Conservation (phyloP, 2,888 invertebrate species). For the Chloroclysta siterata region DNA sequence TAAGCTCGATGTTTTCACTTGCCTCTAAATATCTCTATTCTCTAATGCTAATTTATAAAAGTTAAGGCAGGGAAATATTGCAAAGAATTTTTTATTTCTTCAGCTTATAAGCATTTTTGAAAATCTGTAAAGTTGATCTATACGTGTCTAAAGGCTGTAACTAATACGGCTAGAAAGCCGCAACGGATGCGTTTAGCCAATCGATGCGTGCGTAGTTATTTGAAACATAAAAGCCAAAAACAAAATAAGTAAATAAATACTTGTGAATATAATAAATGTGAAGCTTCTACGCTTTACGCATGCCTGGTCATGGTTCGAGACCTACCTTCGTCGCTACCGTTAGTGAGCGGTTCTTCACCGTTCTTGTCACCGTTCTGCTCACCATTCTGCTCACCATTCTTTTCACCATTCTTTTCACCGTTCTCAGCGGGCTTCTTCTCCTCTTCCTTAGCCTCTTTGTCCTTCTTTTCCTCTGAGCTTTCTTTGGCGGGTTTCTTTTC, state of each 20-base stretch:
- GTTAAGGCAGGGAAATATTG: neutral
- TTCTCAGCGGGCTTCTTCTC: slow-evolving; percentile 78
- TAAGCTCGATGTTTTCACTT: neutral
- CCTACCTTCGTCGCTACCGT: slow-evolving; percentile 84
- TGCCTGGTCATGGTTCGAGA: slow-evolving; percentile 70
- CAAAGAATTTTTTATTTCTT: neutral
- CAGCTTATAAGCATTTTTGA: slow-evolving; percentile 11
- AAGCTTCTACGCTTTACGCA: slow-evolving; percentile 68
- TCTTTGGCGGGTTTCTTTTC: slow-evolving; percentile 88
- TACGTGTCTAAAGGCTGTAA: slow-evolving; percentile 66
- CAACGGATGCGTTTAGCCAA: slow-evolving; percentile 65
- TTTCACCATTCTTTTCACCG: slow-evolving; percentile 75
- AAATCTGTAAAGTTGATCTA: slow-evolving; percentile 25
- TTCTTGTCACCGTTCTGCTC: slow-evolving; percentile 78
- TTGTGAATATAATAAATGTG: slow-evolving; percentile 48
- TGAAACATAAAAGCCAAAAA: slow-evolving; percentile 51
- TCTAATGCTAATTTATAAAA: neutral
- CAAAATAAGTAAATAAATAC: slow-evolving; percentile 46
- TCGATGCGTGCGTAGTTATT: slow-evolving; percentile 69
- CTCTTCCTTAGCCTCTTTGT: slow-evolving; percentile 84
- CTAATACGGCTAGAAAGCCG: slow-evolving; percentile 38
- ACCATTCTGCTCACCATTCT: slow-evolving; percentile 68
- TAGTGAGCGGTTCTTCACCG: slow-evolving; percentile 81
- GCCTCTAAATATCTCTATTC: neutral
- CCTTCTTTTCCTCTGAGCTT: slow-evolving; percentile 88